These are phyloP conservation scores for Trematomus bernacchii DNA, from an alignment of 2,797 vertebrate species.

Conservation along the genomic window DNA sequence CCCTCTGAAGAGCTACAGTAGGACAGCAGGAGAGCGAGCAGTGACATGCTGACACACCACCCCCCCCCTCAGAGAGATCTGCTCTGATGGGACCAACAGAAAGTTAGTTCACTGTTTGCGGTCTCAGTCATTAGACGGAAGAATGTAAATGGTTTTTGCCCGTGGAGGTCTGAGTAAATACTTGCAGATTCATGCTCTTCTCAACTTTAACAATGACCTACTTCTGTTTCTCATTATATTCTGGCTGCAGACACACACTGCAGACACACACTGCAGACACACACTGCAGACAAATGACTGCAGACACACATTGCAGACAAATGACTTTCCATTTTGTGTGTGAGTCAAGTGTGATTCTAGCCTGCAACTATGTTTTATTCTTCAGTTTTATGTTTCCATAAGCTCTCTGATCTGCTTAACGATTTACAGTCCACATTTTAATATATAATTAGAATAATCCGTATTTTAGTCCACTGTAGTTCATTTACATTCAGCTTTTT, in stretches of 20 bases:
- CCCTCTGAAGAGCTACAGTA: conserved; percentile 9
- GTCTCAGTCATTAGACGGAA: conserved; percentile 27
- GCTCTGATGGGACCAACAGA: conserved; percentile 36
- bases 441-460: too few species aligned
- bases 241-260: conserved; percentile 14
- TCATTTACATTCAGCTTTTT: too few species aligned
- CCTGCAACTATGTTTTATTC: conserved; percentile 6
- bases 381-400: not conserved
- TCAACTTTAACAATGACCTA: conserved; percentile 9
- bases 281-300: too few species aligned
- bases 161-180: conserved; percentile 32
- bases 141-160: conserved; percentile 22
- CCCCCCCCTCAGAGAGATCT: conserved; percentile 36
- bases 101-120: conserved; percentile 43
- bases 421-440: too few species aligned
- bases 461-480: too few species aligned
- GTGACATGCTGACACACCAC: conserved; percentile 56
- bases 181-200: conserved; percentile 53
- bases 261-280: too few species aligned
- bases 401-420: conserved; percentile 7
- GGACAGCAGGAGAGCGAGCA: conserved; percentile 7
- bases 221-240: conserved; percentile 20
- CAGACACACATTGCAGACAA: conserved; percentile 5
- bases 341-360: conserved; percentile 14
- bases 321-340: conserved; percentile 32